Base-by-base conservation (phyloP, 1,140 invertebrate species). In the Cephus cinctus region DNA sequence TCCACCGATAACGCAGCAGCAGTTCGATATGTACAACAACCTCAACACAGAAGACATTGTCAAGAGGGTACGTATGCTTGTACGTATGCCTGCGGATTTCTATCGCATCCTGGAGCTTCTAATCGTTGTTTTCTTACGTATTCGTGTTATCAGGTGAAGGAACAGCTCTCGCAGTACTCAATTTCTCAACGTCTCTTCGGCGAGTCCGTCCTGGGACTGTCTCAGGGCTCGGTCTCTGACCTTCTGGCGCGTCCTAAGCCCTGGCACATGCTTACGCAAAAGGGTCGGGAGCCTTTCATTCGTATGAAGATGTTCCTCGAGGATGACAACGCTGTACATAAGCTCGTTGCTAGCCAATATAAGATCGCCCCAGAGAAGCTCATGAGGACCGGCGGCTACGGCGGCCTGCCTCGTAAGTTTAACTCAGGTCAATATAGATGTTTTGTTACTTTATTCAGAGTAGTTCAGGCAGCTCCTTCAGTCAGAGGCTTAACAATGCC, bases 31-130 rank as follows among this genome's bases (percentile, higher is more conserved):
- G 71, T 99, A 97, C 79, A 94, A 96, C 67, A 96, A 96, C 72
- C 83, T 99, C 34, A 98, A 98, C 69, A 99, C 97, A 0, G 96
- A 99, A 78, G 95, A 98, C 53, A 94, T 99, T 54, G 97, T 99
- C 18, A 90, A 95, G 58, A 90, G 92, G 77, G 92, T 86, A 69
- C 71, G 67, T 55, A 55, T 40, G 49, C 38, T 50, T 27, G 22
- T 55, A 59, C 43, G 50, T 53, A n/a, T n/a, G n/a, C n/a, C n/a
- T n/a, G n/a, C n/a, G n/a, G n/a, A n/a, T n/a, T n/a, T n/a, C n/a
- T n/a, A n/a, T n/a, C n/a, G n/a, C n/a, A 27, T 27, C 25, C 6
- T 27, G 6, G n/a, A 27, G n/a, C 25, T n/a, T n/a, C 25, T 27
- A 27, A 27, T 8, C n/a, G 25, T 27, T 27, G 6, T n/a, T 27